Conservation (phyloP, 1,140 invertebrate genomes). For the Mylabris phalerata region DNA sequence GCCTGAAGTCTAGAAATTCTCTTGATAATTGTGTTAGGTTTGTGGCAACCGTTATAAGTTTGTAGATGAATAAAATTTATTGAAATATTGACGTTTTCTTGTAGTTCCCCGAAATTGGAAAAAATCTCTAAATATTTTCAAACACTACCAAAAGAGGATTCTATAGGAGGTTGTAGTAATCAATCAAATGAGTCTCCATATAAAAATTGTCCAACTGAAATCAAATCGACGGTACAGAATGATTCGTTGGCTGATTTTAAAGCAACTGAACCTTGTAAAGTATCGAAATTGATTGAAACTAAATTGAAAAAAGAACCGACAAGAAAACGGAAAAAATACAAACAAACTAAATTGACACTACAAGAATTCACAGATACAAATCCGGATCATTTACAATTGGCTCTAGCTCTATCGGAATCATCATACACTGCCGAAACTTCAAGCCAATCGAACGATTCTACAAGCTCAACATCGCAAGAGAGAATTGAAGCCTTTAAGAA, state of each 20-base stretch:
- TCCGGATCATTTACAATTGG: constrained; percentile 49
- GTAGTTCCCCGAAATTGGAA: constrained; percentile 3
- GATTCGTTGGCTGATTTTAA: constrained; percentile 31
- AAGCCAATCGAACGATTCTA: constrained; percentile 9
- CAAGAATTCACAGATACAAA: constrained; percentile 42
- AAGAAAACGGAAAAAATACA: constrained; percentile 16
- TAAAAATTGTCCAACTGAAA: constrained; percentile 19
- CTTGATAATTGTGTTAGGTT: constrained; percentile 10
- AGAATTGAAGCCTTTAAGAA: constrained; percentile 4
- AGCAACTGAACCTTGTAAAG: constrained; percentile 20
- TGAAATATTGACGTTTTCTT: constrained; percentile 8
- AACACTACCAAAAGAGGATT: constrained; percentile 7
- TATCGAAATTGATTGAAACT: constrained; percentile 12
- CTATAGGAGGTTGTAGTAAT: background rate
- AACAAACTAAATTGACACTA: constrained; percentile 10
- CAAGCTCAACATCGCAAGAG: constrained; percentile 3
- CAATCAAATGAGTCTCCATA: constrained; percentile 21
- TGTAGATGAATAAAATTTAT: constrained; percentile 4
- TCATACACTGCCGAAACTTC: constrained; percentile 32
- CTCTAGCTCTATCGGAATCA: constrained; percentile 50
- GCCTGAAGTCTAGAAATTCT: constrained; percentile 12
- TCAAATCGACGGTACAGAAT: constrained; percentile 10
- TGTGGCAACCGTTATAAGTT: constrained; percentile 8
- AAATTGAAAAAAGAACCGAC: background rate
- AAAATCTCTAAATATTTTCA: constrained; percentile 25